Evolutionary conservation across 2,113 vertebrate species (phyloP).

Genomic region (Sciurus niger): DNA sequence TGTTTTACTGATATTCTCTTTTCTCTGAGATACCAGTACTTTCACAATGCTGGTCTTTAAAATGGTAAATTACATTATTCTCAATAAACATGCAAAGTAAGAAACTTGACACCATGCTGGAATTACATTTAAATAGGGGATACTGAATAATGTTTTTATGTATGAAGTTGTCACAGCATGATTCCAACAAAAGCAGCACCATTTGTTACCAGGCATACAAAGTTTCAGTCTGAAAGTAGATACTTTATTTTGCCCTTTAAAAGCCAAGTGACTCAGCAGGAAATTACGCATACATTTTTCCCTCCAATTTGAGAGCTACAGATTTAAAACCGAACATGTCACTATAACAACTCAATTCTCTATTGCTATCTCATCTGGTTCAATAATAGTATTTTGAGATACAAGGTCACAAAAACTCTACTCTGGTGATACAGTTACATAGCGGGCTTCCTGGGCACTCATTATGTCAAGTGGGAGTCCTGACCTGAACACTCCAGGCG

Average conservation of each 20-base stretch:
- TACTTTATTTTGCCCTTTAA: background rate
- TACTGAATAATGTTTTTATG: background rate
- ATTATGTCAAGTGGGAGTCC: background rate
- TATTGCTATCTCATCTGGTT: too few species aligned
- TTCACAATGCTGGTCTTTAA: background rate
- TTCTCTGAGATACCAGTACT: background rate
- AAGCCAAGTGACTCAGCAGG: background rate
- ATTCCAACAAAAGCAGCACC: background rate
- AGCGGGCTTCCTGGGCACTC: rapidly evolving
- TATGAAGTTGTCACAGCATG: background rate
- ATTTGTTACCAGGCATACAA: background rate
- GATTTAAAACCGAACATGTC: background rate
- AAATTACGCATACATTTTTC: background rate
- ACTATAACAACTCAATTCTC: rapidly evolving
- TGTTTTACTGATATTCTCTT: background rate
- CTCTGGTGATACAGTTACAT: background rate
- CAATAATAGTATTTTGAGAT: background rate
- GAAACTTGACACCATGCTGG: background rate
- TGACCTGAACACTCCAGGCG: background rate
- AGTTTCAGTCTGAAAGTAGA: background rate
- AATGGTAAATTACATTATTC: background rate
- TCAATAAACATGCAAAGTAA: background rate
- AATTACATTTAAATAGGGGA: background rate
- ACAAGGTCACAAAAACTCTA: background rate
- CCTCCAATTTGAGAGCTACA: background rate